A percentile compares a stretch with the other conserved stretches of the same genome.
Evolutionary conservation across 2,797 vertebrate species (phyloP).

Genomic region (Heterohyrax brucei): DNA sequence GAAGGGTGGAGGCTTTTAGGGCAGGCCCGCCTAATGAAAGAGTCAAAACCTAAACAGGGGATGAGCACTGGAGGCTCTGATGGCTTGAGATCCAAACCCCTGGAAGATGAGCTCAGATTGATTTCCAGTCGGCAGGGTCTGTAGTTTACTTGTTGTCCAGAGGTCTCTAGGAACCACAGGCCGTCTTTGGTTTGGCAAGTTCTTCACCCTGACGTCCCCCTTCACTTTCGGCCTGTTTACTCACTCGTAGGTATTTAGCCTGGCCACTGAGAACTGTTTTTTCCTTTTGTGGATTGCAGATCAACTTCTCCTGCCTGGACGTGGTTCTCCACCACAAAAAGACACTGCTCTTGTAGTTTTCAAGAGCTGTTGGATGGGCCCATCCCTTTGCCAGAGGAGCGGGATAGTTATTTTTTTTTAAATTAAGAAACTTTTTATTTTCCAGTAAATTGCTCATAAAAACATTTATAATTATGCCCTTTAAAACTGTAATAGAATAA

Average conservation of each 20-base stretch:
- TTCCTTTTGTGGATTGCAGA: not conserved
- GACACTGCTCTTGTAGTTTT: slow-evolving; percentile 59
- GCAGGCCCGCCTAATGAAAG: slow-evolving; percentile 58
- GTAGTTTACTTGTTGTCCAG: not conserved
- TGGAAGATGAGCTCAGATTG: slow-evolving; percentile 64
- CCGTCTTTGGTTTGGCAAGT: slow-evolving; percentile 30
- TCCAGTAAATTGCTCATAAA: slow-evolving; percentile 86
- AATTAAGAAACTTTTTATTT: slow-evolving; percentile 82
- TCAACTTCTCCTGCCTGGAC: not conserved
- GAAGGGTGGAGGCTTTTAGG: slow-evolving; percentile 68
- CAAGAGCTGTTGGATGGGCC: slow-evolving; percentile 64
- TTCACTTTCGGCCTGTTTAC: not conserved
- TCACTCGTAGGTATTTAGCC: slow-evolving; percentile 3
- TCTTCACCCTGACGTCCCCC: not conserved
- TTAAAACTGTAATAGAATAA: slow-evolving; percentile 85
- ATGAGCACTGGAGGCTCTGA: slow-evolving; percentile 66
- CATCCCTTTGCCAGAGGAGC: slow-evolving; percentile 69
- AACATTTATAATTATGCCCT: slow-evolving; percentile 86
- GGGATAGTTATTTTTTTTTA: slow-evolving; percentile 76
- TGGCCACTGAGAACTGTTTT: not conserved
- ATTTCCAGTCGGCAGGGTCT: slow-evolving; percentile 67
- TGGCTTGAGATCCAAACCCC: slow-evolving; percentile 56
- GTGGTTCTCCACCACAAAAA: not conserved
- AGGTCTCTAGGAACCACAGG: not conserved
- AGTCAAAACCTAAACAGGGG: slow-evolving; percentile 68